Conservation (phyloP, 2,888 invertebrate genomes). For the Clanis bilineata region DNA sequence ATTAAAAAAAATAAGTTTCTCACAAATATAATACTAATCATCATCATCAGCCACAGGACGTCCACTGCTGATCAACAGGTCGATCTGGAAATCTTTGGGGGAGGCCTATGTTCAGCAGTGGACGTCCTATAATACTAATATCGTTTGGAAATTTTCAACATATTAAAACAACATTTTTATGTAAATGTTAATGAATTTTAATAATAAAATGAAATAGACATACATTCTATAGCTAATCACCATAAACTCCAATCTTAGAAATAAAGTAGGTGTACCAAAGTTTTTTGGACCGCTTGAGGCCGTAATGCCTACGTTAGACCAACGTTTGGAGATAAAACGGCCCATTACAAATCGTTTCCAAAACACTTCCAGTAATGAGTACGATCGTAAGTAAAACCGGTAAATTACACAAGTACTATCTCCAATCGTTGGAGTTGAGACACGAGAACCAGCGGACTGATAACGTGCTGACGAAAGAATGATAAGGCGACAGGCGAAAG, state of each 20-base stretch:
- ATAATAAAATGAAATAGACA: background rate
- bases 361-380: constrained; percentile 70
- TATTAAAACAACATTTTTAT: background rate
- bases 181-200: background rate
- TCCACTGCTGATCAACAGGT: too few relatives aligned
- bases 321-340: constrained; percentile 46
- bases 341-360: constrained; percentile 60
- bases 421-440: constrained; percentile 37
- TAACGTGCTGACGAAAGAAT: background rate
- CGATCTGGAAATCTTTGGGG: too few relatives aligned
- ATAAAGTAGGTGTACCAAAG: background rate
- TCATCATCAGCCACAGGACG: too few relatives aligned
- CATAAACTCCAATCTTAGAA: background rate
- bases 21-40: too few relatives aligned
- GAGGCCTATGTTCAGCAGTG: too few relatives aligned
- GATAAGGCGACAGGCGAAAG: background rate
- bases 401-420: constrained; percentile 62
- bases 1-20: too few relatives aligned
- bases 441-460: constrained; percentile 24
- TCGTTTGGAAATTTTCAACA: too few relatives aligned
- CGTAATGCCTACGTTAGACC: constrained; percentile 30
- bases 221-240: background rate
- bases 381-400: constrained; percentile 64
- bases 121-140: too few relatives aligned
- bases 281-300: constrained; percentile 21